Evolutionary conservation across 1,140 invertebrate genomes (phyloP).

Genomic region (Halictus rubicundus): DNA sequence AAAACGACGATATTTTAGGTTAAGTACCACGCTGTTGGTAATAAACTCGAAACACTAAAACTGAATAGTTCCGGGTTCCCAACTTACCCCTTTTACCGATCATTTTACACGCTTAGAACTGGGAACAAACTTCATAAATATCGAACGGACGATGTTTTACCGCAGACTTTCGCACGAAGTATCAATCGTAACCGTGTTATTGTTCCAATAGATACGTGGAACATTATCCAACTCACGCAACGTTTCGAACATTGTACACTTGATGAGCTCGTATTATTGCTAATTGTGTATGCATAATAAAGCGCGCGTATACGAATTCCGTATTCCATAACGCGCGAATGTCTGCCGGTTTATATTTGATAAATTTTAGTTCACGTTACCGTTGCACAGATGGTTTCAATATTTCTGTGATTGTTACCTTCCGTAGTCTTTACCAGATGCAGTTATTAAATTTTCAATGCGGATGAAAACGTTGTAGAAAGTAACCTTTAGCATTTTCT

Average conservation of each 20-base stretch:
- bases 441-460: no score
- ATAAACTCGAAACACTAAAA: constrained; percentile 1
- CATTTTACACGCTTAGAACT: no score
- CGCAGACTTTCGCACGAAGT: not conserved
- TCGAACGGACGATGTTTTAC: not conserved
- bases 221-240: not conserved
- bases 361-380: not conserved
- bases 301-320: not conserved
- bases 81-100: no score
- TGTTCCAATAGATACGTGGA: not conserved
- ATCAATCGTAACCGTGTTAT: constrained; percentile 11
- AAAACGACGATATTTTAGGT: not conserved
- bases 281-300: constrained; percentile 38
- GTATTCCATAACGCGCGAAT: not conserved
- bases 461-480: no score
- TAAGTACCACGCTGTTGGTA: not conserved
- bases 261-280: constrained; percentile 18
- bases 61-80: not conserved
- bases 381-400: not conserved
- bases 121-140: not conserved
- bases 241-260: not conserved
- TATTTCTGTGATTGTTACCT: not conserved
- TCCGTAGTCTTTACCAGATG: not conserved
- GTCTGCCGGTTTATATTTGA: not conserved
- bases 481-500: no score